phyloP scores from a whole-genome alignment of 1,140 invertebrate genomes.

The Drosophila bocqueti region DNA sequence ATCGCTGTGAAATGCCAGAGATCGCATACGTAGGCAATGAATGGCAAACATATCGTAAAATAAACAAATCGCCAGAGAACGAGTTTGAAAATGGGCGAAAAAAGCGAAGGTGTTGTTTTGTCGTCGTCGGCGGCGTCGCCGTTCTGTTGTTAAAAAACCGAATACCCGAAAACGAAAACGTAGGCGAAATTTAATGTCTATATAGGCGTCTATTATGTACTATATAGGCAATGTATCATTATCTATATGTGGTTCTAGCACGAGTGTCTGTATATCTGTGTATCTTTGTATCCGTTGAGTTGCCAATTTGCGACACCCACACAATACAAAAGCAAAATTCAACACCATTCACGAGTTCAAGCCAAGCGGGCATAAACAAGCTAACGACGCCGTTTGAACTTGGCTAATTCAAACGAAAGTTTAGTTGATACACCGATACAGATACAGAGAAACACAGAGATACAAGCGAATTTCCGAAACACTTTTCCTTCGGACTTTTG shows the following conservation, averaged over 20 bases:
- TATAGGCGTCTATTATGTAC: slow-evolving; percentile 20
- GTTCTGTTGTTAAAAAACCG: slow-evolving; percentile 46
- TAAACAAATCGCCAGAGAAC: slow-evolving; percentile 72
- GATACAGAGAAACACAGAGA: slow-evolving; percentile 12
- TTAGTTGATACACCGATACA: slow-evolving; percentile 25
- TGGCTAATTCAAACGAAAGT: slow-evolving; percentile 67
- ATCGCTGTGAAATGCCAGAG: slow-evolving; percentile 66
- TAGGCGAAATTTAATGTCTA: slow-evolving; percentile 70
- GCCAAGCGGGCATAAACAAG: slow-evolving; percentile 51
- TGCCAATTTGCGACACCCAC: slow-evolving; percentile 63
- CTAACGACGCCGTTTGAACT: slow-evolving; percentile 64
- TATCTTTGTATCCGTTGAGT: slow-evolving; percentile 29
- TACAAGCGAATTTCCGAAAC: slow-evolving; percentile 50
- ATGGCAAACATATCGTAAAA: slow-evolving; percentile 68
- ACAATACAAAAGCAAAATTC: slow-evolving; percentile 9
- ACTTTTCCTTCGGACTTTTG: slow-evolving; percentile 65
- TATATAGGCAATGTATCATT: slow-evolving; percentile 37
- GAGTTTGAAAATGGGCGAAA: slow-evolving; percentile 71
- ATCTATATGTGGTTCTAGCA: slow-evolving; percentile 55
- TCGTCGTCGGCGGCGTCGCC: slow-evolving; percentile 47
- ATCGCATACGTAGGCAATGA: slow-evolving; percentile 53
- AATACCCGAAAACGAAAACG: slow-evolving; percentile 66
- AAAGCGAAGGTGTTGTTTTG: slow-evolving; percentile 79
- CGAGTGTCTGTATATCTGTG: slow-evolving; percentile 19
- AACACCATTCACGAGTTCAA: slow-evolving; percentile 55